These are phyloP conservation scores for Darwinula stevensoni DNA, from an alignment of 2,888 invertebrate species.

Conservation along the genomic window DNA sequence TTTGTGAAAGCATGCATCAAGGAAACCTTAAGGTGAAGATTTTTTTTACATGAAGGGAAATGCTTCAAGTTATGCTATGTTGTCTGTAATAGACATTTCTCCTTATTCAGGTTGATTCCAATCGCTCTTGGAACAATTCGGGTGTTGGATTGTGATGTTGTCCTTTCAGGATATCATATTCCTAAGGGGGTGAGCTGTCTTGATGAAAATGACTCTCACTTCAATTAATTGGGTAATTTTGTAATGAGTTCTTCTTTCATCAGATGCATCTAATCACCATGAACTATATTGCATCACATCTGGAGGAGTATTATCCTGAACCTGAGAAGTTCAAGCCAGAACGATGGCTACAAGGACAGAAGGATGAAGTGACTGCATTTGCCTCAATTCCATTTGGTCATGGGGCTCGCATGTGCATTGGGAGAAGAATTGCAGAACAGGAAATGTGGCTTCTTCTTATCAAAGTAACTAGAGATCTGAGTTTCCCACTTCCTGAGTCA, in stretches of 20 bases:
- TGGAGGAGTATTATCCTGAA: constrained; percentile 37
- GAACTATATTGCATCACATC: neutral
- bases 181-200: constrained; percentile 1
- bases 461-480: too few relatives aligned
- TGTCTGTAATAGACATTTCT: too few relatives aligned
- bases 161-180: neutral
- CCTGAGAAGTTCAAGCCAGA: constrained; percentile 41
- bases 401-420: constrained; percentile 55
- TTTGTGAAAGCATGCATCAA: neutral
- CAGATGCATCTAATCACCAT: neutral
- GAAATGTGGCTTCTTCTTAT: constrained; percentile 30
- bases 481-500: too few relatives aligned
- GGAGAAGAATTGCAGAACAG: constrained; percentile 57
- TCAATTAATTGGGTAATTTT: too few relatives aligned
- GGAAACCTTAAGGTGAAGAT: too few relatives aligned
- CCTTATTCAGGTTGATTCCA: neutral
- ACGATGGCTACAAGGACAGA: constrained; percentile 31
- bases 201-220: too few relatives aligned
- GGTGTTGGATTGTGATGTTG: neutral
- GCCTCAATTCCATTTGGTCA: constrained; percentile 46
- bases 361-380: constrained; percentile 30
- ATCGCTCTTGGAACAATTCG: neutral
- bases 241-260: too few relatives aligned
- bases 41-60: too few relatives aligned
- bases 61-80: too few relatives aligned